phyloP scores from a whole-genome alignment of 2,888 invertebrate genomes.

The Lochmaea capreae region DNA sequence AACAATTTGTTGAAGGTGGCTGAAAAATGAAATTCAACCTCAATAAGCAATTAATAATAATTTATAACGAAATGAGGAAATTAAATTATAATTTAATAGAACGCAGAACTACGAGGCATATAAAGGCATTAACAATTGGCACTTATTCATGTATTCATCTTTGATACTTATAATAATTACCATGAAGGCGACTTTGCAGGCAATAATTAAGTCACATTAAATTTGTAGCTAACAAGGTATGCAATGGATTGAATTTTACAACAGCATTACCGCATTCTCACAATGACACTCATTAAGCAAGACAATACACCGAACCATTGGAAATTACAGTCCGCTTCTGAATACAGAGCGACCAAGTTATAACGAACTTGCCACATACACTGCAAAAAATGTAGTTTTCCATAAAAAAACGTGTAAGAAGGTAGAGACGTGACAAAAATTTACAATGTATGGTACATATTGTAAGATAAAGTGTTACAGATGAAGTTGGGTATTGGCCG shows the following conservation, averaged over 20 bases:
- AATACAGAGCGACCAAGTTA: conserved; percentile 30
- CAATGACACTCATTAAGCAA: conserved; percentile 43
- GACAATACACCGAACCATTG: conserved; percentile 42
- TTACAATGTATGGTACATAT: too few species aligned
- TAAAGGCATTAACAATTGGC: not conserved
- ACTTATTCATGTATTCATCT: conserved; percentile 26
- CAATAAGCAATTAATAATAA: not conserved
- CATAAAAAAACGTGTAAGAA: not conserved
- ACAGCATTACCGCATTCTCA: conserved; percentile 38
- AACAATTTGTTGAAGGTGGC: not conserved
- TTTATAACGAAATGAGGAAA: not conserved
- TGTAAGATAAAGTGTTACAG: too few species aligned
- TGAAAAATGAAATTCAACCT: not conserved
- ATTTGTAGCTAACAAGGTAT: conserved; percentile 42
- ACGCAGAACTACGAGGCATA: not conserved
- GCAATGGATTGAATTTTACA: conserved; percentile 39
- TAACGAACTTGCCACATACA: conserved; percentile 26
- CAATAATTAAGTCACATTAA: conserved; percentile 39
- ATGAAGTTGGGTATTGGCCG: too few species aligned
- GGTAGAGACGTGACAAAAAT: too few species aligned
- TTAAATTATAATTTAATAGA: not conserved
- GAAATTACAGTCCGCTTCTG: conserved; percentile 38
- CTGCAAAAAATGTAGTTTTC: not conserved
- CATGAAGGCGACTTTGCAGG: conserved; percentile 22
- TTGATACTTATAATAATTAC: conserved; percentile 21